Conservation (phyloP, 2,888 invertebrate genomes). For the Trisateles emortualis region DNA sequence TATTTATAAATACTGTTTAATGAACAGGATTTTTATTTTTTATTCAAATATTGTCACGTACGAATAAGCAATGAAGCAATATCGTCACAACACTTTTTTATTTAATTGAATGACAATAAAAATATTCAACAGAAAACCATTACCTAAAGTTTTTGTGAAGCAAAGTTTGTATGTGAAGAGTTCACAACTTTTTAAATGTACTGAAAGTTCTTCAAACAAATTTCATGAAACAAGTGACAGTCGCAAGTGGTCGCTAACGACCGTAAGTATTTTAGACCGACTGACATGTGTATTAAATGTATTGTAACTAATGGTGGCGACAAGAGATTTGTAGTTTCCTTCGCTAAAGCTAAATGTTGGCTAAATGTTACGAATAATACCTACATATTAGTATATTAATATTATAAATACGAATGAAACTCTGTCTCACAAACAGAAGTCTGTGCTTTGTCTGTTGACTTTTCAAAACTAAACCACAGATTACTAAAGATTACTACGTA, state of each 20-base stretch:
- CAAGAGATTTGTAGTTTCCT: slow-evolving; percentile 13
- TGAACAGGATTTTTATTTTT: no score
- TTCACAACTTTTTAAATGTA: slow-evolving; percentile 24
- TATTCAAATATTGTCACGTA: no score
- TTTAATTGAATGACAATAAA: no score
- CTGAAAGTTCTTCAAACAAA: slow-evolving; percentile 41
- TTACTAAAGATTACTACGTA: no score
- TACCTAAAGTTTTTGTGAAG: neutral
- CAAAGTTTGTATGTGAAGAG: slow-evolving; percentile 13
- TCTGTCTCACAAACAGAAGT: no score
- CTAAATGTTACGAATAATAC: neutral
- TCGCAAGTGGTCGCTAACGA: slow-evolving; percentile 54
- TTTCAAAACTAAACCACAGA: no score
- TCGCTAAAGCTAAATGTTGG: neutral
- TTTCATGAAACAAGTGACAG: slow-evolving; percentile 54
- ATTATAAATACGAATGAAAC: no score
- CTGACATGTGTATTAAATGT: slow-evolving; percentile 26
- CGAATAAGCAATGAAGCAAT: neutral
- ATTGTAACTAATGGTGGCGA: slow-evolving; percentile 14
- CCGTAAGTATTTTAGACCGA: slow-evolving; percentile 33
- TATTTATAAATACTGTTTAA: no score
- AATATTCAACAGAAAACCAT: neutral
- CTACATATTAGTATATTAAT: no score
- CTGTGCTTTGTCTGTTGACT: no score
- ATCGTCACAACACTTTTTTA: neutral